Conservation (phyloP, 2,888 invertebrate species). For the Amblyjoppa proteus region DNA sequence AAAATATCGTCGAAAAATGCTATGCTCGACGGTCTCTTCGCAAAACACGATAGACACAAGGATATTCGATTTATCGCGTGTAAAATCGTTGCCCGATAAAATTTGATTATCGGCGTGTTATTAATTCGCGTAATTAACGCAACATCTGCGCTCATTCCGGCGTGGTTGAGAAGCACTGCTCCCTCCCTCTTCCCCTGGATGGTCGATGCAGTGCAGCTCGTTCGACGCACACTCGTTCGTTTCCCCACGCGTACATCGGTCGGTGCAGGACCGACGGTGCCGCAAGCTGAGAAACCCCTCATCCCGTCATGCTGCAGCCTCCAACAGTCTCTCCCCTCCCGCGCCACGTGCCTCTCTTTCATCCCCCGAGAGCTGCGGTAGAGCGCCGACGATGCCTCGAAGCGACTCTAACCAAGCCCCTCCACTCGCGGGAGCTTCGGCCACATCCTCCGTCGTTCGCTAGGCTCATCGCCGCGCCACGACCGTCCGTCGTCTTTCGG, state of each 20-base stretch:
- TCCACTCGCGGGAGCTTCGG: slow-evolving; percentile 67
- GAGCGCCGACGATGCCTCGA: slow-evolving; percentile 21
- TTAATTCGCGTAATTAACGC: slow-evolving; percentile 5
- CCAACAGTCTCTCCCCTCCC: slow-evolving; percentile 44
- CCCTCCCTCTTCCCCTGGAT: slow-evolving; percentile 8
- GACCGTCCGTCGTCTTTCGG: slow-evolving; percentile 38
- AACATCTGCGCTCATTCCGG: slow-evolving; percentile 3
- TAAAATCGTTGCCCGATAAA: neutral
- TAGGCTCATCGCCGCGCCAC: slow-evolving; percentile 47
- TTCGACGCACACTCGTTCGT: slow-evolving; percentile 14
- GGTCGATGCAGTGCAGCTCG: slow-evolving; percentile 58
- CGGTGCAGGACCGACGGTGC: slow-evolving; percentile 29
- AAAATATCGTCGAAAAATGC: neutral
- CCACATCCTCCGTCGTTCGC: slow-evolving; percentile 46
- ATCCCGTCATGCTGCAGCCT: slow-evolving; percentile 43
- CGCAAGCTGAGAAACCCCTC: slow-evolving; percentile 42
- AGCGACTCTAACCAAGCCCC: slow-evolving; percentile 73
- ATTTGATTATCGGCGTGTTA: neutral
- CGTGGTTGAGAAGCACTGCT: slow-evolving; percentile 72
- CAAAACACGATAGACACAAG: neutral
- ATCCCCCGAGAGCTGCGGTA: slow-evolving; percentile 62
- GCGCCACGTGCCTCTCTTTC: slow-evolving; percentile 58
- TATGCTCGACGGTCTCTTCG: neutral
- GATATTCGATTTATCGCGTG: neutral
- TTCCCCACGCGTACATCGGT: slow-evolving; percentile 1